Percentiles rank a stretch among this genome's conserved stretches.
phyloP scores from a whole-genome alignment of 2,113 vertebrate genomes.

The Canis aureus region DNA sequence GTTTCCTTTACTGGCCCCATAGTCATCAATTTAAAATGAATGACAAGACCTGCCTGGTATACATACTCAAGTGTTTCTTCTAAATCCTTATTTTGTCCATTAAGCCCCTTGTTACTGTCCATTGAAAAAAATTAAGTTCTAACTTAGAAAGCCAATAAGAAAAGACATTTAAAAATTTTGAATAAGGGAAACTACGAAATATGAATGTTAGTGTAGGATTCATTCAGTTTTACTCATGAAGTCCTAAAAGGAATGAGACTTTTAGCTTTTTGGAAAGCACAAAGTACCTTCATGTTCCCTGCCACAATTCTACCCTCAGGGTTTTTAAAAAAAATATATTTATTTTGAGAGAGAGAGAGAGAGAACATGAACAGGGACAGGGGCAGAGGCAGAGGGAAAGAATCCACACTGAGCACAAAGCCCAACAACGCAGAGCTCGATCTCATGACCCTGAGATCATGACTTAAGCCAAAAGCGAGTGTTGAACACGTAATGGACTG shows the following conservation, averaged over 20 bases:
- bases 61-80: background rate
- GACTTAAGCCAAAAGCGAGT: background rate
- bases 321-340: background rate
- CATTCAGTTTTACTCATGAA: background rate
- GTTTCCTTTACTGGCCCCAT: slow-evolving; percentile 42
- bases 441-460: background rate
- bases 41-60: background rate
- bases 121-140: background rate
- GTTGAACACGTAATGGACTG: background rate
- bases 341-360: background rate
- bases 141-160: slow-evolving; percentile 26
- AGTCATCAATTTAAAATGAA: slow-evolving; percentile 53
- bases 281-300: background rate
- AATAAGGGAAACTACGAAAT: background rate
- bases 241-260: background rate
- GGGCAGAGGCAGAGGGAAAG: background rate
- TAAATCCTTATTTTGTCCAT: slow-evolving; percentile 19
- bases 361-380: background rate
- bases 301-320: background rate
- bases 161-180: background rate
- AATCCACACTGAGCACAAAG: background rate
- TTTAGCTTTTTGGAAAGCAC: background rate
- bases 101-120: background rate
- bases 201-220: background rate
- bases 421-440: background rate